phyloP scores from a whole-genome alignment of 2,113 vertebrate genomes.

The Falcunculus frontatus region DNA sequence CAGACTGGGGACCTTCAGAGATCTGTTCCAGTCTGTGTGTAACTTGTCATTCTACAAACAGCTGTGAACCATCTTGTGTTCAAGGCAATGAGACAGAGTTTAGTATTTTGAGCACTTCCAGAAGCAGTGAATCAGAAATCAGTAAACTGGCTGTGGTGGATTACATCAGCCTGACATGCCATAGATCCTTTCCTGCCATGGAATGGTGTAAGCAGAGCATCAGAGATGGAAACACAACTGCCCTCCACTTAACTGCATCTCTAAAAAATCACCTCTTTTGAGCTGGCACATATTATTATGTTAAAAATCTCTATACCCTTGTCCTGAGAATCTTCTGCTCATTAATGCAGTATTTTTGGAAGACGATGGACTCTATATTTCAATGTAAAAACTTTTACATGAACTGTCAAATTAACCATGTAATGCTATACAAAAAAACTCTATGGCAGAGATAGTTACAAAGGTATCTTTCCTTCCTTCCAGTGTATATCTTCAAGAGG shows the following conservation, averaged over 20 bases:
- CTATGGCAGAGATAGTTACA: neutral
- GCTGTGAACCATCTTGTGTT: neutral
- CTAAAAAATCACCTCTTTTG: neutral
- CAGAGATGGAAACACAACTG: neutral
- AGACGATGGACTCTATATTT: neutral
- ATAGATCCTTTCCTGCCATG: fast-evolving
- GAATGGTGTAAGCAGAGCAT: neutral
- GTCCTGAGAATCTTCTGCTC: neutral
- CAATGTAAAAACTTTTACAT: neutral
- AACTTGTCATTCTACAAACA: neutral
- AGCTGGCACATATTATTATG: neutral
- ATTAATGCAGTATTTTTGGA: neutral
- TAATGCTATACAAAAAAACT: neutral
- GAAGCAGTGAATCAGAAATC: neutral
- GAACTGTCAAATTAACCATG: neutral
- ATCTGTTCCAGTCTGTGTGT: neutral
- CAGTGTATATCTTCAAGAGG: neutral
- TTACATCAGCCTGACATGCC: neutral
- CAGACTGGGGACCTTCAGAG: neutral
- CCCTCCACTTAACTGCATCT: neutral
- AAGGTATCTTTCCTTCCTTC: neutral
- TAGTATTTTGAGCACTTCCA: neutral
- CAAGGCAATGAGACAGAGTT: neutral
- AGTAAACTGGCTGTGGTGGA: neutral
- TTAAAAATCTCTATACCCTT: neutral